phyloP scores from a whole-genome alignment of 2,888 invertebrate genomes.

The Pardosa pseudoannulata region DNA sequence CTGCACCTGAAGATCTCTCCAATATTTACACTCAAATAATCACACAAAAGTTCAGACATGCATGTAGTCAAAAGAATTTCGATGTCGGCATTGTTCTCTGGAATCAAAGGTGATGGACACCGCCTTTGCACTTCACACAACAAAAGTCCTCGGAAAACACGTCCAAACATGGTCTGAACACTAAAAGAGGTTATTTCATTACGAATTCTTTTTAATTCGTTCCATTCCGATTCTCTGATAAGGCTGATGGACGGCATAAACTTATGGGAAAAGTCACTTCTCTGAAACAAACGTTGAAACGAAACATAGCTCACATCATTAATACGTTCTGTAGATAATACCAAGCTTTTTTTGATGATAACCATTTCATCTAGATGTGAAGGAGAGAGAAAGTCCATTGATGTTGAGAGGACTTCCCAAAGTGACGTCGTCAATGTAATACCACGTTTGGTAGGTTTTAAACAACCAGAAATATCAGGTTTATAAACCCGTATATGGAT shows the following conservation, averaged over 20 bases:
- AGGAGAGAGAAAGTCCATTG: no score
- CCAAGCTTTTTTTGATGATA: no score
- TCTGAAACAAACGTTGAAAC: no score
- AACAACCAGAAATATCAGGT: no score
- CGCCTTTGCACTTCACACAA: not conserved
- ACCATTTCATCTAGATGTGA: no score
- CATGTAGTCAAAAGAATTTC: not conserved
- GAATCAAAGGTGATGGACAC: not conserved
- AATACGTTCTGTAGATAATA: no score
- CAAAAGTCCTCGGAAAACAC: not conserved
- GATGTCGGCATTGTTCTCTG: not conserved
- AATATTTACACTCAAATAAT: not conserved
- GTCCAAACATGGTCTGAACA: not conserved
- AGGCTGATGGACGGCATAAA: not conserved
- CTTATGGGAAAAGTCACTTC: no score
- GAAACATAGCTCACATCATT: no score
- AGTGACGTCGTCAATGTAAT: no score
- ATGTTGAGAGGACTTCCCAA: no score
- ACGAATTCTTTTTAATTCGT: not conserved
- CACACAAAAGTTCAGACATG: not conserved
- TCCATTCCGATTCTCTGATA: not conserved
- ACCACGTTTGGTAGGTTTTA: no score
- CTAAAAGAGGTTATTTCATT: not conserved
- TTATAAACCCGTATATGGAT: no score
- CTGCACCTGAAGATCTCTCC: not conserved